phyloP scores from a whole-genome alignment of 30 jellyfish, hydroid and myxozoan species.

The Hydractinia symbiolongicarpus region DNA sequence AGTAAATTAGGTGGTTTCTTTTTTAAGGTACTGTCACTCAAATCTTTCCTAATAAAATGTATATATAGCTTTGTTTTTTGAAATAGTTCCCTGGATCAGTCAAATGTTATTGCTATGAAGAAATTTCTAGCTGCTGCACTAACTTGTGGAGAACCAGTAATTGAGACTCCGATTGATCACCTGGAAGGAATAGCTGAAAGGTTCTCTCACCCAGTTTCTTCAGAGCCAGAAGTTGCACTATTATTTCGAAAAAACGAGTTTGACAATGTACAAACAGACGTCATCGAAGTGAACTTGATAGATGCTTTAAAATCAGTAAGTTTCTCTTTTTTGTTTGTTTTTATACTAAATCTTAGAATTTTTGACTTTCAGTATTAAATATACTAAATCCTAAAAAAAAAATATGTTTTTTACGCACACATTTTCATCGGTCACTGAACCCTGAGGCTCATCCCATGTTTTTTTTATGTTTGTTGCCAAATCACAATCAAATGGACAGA shows the following conservation, averaged over 20 bases:
- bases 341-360: background rate
- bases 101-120: too few species aligned
- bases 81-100: too few species aligned
- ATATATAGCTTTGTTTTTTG: too few species aligned
- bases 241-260: constrained; percentile 73
- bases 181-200: constrained; percentile 77
- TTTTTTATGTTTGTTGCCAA: too few species aligned
- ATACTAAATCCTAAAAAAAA: background rate
- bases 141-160: constrained; percentile 77
- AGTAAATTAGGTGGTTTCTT: too few species aligned
- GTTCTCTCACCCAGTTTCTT: constrained; percentile 47
- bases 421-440: too few species aligned
- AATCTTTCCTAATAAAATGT: too few species aligned
- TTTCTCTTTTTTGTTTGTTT: background rate
- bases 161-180: constrained; percentile 61
- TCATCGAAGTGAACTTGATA: constrained; percentile 57
- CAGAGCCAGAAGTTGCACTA: constrained; percentile 90
- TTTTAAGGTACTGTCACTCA: too few species aligned
- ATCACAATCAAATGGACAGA: too few species aligned
- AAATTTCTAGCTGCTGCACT: background rate
- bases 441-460: too few species aligned
- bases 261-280: constrained; percentile 62
- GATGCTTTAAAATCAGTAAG: constrained; percentile 74
- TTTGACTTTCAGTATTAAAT: background rate
- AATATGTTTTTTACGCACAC: too few species aligned